phyloP scores from a whole-genome alignment of 2,888 invertebrate species.

The Xylota segnis region DNA sequence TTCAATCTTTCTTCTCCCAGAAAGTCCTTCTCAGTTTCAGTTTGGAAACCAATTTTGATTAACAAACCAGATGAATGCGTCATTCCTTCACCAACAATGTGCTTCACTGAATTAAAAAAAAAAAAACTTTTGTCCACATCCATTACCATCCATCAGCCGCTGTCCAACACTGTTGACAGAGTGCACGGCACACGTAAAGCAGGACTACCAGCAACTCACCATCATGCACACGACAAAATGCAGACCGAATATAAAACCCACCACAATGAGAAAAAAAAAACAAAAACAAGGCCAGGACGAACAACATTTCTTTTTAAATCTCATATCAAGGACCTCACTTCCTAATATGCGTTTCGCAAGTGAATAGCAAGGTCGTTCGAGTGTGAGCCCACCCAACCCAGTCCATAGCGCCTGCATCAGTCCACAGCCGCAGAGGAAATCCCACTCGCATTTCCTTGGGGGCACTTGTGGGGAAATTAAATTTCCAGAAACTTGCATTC shows the following conservation, averaged over 20 bases:
- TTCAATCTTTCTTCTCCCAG: too few relatives aligned
- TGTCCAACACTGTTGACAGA: conserved; percentile 27
- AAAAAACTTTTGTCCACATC: background rate
- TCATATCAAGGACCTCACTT: background rate
- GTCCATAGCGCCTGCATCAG: background rate
- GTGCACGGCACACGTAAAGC: conserved; percentile 12
- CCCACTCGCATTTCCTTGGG: conserved; percentile 57
- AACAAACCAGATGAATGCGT: background rate
- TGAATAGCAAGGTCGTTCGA: conserved; percentile 44
- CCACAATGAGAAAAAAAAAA: background rate
- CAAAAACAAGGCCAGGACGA: background rate
- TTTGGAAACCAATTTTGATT: background rate
- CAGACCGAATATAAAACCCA: background rate
- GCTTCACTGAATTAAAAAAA: background rate
- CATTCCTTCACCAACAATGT: background rate
- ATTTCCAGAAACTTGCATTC: conserved; percentile 62
- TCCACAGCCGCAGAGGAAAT: conserved; percentile 52
- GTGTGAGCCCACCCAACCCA: conserved; percentile 20
- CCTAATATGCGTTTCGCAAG: conserved; percentile 41
- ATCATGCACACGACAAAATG: conserved; percentile 20
- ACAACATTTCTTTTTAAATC: conserved; percentile 17
- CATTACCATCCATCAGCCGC: conserved; percentile 22
- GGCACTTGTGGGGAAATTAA: conserved; percentile 65
- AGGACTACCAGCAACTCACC: background rate
- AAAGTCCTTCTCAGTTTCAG: too few relatives aligned